Percentiles rank a stretch among this genome's conserved stretches.
Conservation (phyloP, 2,113 vertebrate genomes). For the Poeciliopsis turrubarensis region DNA sequence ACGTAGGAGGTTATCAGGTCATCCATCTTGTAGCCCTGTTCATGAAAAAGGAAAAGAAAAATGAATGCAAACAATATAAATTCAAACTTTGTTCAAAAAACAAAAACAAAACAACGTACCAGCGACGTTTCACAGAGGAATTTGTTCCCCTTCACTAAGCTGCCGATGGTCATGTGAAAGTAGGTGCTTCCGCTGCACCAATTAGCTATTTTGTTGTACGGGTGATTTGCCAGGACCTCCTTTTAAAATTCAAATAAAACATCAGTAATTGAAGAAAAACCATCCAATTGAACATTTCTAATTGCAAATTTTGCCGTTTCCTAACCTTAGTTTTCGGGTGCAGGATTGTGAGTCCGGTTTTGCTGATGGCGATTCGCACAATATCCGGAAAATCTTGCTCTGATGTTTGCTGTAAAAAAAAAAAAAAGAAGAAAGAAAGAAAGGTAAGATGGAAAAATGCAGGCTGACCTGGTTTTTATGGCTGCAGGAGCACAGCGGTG, state of each 20-base stretch:
- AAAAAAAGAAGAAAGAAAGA: not conserved
- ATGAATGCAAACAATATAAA: not conserved
- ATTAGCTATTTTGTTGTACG: conserved; percentile 91
- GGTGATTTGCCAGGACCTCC: conserved; percentile 87
- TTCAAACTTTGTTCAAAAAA: not conserved
- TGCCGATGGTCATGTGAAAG: conserved; percentile 95
- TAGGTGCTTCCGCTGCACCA: conserved; percentile 98
- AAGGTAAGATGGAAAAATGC: not conserved
- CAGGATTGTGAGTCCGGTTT: conserved; percentile 88
- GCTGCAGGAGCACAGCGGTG: no score
- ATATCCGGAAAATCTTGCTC: conserved; percentile 90
- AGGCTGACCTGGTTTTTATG: not conserved
- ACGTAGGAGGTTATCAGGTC: conserved; percentile 94
- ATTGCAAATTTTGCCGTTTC: no score
- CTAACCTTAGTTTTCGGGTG: conserved; percentile 94
- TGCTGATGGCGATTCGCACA: conserved; percentile 92
- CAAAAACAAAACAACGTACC: conserved; percentile 79
- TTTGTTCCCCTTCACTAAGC: conserved; percentile 87
- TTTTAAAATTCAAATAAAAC: conserved; percentile 54
- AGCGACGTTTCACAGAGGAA: conserved; percentile 95
- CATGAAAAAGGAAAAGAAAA: conserved; percentile 50
- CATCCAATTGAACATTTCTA: not conserved
- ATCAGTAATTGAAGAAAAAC: not conserved
- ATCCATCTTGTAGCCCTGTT: conserved; percentile 98
- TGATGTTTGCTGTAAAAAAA: conserved; percentile 88